Conservation (phyloP, 2,888 invertebrate genomes). For the Chrysopilus asiliformis region DNA sequence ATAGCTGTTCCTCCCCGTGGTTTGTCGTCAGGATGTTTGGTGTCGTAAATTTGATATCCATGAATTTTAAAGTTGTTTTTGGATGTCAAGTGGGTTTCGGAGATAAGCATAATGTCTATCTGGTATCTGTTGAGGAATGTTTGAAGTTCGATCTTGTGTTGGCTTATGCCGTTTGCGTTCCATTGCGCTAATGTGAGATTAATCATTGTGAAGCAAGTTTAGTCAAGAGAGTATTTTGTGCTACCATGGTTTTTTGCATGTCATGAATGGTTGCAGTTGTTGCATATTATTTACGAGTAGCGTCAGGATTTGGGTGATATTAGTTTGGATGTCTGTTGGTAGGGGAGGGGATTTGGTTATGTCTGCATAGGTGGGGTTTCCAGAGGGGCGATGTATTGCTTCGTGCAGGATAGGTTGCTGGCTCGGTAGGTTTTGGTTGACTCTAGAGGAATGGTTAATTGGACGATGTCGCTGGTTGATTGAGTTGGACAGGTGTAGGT, state of each 20-base stretch:
- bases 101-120: too few species aligned
- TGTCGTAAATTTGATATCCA: constrained; percentile 2
- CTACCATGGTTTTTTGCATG: neutral
- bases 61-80: neutral
- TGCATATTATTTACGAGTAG: too few species aligned
- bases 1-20: constrained; percentile 4
- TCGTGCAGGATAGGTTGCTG: too few species aligned
- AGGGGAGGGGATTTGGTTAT: too few species aligned
- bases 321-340: too few species aligned
- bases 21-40: neutral
- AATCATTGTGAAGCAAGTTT: neutral
- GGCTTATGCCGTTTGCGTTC: constrained; percentile 6
- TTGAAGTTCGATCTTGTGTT: constrained; percentile 2
- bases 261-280: neutral
- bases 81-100: too few species aligned
- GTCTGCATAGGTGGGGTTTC: too few species aligned
- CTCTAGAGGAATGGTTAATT: neutral
- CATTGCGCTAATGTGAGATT: neutral
- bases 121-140: neutral
- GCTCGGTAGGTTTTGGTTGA: too few species aligned
- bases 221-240: neutral
- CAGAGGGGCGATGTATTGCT: too few species aligned
- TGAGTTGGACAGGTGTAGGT: neutral
- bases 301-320: too few species aligned
- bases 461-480: neutral